Evolutionary conservation across 2,113 vertebrate species (phyloP).

Genomic region (Solea solea): DNA sequence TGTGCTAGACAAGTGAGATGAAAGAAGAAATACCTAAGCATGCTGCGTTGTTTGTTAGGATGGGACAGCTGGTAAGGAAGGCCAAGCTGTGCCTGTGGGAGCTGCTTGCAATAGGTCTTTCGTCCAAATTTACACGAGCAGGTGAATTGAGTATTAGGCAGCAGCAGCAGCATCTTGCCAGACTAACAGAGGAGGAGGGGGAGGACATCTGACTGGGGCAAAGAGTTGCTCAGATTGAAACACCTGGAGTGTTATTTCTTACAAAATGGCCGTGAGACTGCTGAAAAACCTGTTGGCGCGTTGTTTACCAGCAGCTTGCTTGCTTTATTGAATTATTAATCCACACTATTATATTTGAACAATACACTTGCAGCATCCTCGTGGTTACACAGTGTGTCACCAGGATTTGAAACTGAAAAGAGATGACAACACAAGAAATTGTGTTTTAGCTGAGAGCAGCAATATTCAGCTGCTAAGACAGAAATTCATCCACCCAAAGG

Average conservation of each 20-base stretch:
- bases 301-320: slow-evolving; percentile 2
- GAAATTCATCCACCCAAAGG: no score
- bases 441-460: no score
- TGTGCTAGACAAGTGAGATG: background rate
- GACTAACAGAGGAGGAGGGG: background rate
- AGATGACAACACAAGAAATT: background rate
- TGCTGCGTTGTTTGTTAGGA: slow-evolving; percentile 15
- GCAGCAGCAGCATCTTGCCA: no score
- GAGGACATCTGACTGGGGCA: slow-evolving; percentile 7
- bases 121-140: slow-evolving; percentile 29
- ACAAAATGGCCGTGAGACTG: background rate
- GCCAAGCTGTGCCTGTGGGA: slow-evolving; percentile 19
- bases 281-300: background rate
- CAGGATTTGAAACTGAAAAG: background rate
- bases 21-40: slow-evolving; percentile 9
- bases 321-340: slow-evolving; percentile 14
- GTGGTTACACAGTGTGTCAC: background rate
- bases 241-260: slow-evolving; percentile 15
- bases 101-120: slow-evolving; percentile 2
- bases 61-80: slow-evolving; percentile 1
- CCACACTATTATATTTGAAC: background rate
- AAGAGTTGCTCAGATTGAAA: slow-evolving; percentile 16
- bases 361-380: background rate
- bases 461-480: no score
- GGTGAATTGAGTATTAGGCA: slow-evolving; percentile 32